Conservation (phyloP, 2,797 vertebrate genomes). For the Syncerus caffer region DNA sequence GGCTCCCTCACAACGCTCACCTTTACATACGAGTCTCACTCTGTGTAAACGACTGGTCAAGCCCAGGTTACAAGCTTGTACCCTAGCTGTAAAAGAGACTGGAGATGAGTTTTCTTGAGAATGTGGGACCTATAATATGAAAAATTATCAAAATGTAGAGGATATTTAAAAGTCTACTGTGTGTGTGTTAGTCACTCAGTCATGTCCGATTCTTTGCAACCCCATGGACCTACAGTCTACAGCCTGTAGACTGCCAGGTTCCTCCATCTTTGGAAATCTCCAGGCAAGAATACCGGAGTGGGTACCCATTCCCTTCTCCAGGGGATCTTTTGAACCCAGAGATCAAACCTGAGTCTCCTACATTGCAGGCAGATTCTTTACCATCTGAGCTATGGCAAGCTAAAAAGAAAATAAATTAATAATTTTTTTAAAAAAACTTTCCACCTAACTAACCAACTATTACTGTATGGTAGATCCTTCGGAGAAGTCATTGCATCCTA, state of each 20-base stretch:
- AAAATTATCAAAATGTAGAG: slow-evolving; percentile 39
- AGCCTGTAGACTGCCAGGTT: neutral
- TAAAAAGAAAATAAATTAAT: slow-evolving; percentile 23
- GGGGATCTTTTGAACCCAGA: neutral
- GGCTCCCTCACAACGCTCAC: neutral
- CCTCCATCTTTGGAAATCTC: neutral
- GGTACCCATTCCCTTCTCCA: neutral
- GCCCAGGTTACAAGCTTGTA: neutral
- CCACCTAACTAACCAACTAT: neutral
- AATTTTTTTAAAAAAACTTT: neutral
- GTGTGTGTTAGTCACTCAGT: neutral
- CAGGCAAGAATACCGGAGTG: neutral
- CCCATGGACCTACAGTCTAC: neutral
- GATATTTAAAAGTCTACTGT: neutral
- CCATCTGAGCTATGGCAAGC: neutral
- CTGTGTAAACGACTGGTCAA: neutral
- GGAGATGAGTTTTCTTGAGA: neutral
- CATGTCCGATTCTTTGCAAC: neutral
- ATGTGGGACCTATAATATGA: neutral
- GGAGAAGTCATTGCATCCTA: neutral
- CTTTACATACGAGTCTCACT: neutral
- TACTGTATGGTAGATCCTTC: neutral
- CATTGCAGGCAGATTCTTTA: neutral
- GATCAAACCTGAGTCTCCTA: neutral
- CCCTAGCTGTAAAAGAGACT: neutral